Conservation (phyloP, 2,888 invertebrate genomes). For the Ichneumoninae sp. region DNA sequence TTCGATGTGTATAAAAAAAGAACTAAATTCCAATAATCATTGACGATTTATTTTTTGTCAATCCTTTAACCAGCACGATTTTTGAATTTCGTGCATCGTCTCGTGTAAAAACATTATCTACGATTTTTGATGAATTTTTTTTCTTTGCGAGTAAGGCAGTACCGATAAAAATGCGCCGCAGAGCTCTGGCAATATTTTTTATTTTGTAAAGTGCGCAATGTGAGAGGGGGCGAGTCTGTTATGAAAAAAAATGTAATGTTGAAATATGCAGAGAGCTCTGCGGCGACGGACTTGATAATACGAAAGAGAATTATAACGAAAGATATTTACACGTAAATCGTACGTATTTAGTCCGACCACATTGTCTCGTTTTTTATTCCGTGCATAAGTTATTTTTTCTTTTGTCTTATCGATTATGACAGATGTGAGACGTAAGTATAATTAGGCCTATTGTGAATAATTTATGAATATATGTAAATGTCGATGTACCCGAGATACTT, state of each 20-base stretch:
- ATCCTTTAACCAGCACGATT: not conserved
- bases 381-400: not conserved
- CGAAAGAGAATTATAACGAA: not conserved
- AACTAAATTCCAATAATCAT: not conserved
- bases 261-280: not conserved
- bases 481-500: slow-evolving; percentile 15
- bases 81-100: not conserved
- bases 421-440: slow-evolving; percentile 1
- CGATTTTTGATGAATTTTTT: not conserved
- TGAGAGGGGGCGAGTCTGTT: not conserved
- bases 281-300: not conserved
- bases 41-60: not conserved
- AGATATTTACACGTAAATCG: slow-evolving; percentile 6
- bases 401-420: not conserved
- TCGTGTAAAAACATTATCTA: not conserved
- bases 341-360: not conserved
- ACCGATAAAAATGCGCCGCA: not conserved
- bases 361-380: not conserved
- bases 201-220: not conserved
- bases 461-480: slow-evolving; percentile 14
- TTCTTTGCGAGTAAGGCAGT: not conserved
- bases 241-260: not conserved
- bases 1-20: not conserved
- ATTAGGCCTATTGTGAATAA: slow-evolving; percentile 12
- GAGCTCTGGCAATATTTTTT: slow-evolving; percentile 2